These are phyloP conservation scores for Nephrotoma flavescens DNA, from an alignment of 2,888 invertebrate species.

Conservation along the genomic window DNA sequence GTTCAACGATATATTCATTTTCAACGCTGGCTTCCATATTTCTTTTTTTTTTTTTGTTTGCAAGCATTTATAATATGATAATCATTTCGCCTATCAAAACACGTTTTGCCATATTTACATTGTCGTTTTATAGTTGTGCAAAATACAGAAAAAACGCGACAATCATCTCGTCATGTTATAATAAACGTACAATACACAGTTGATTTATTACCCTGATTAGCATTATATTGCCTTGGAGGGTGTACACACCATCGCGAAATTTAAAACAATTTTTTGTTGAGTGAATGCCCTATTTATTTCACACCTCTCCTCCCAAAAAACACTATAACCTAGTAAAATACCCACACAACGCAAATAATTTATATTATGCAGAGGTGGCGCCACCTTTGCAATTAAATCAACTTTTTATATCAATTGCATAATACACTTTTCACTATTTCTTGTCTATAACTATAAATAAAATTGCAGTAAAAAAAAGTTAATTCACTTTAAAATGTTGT, in stretches of 20 bases:
- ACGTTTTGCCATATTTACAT: conserved; percentile 1
- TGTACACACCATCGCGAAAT: not conserved
- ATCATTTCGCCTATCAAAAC: not conserved
- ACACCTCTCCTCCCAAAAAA: not conserved
- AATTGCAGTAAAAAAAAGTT: not conserved
- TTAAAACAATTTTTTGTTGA: not conserved
- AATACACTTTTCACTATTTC: not conserved
- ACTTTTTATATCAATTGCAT: not conserved
- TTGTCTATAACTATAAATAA: not conserved
- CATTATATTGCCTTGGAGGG: not conserved
- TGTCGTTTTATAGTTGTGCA: not conserved
- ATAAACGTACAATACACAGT: not conserved
- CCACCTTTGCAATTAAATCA: not conserved
- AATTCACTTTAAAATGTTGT: not conserved
- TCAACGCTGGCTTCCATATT: not conserved
- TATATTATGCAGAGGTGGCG: not conserved
- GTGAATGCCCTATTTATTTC: not conserved
- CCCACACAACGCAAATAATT: not conserved
- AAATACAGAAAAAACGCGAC: not conserved
- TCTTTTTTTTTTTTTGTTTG: not conserved
- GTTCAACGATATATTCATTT: not conserved
- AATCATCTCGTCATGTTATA: not conserved
- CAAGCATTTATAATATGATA: not conserved
- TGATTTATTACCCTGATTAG: not conserved
- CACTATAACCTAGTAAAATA: not conserved